Percentiles rank a stretch among this genome's conserved stretches.
Conservation (phyloP, 2,797 vertebrate genomes). For the Acestrorhynchus altus region DNA sequence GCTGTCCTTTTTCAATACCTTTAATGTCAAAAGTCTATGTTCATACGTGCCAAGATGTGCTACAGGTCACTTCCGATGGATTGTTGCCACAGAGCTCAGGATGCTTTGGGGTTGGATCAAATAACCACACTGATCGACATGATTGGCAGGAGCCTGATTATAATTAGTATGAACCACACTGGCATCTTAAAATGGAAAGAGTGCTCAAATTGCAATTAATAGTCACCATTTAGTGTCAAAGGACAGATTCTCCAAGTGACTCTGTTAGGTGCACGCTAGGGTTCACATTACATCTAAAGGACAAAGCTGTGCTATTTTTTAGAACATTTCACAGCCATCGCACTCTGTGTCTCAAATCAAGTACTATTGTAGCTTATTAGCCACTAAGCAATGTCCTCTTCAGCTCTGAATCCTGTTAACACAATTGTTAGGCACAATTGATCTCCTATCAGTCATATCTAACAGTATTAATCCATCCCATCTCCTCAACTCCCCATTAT, state of each 20-base stretch:
- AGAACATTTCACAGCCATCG: background rate
- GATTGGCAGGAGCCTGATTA: conserved; percentile 35
- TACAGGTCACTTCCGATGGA: conserved; percentile 47
- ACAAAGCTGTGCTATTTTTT: no score
- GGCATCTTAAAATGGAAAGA: conserved; percentile 13
- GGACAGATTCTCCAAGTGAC: background rate
- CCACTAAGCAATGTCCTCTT: no score
- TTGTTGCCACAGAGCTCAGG: conserved; percentile 10
- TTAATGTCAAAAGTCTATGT: conserved; percentile 34
- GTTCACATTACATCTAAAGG: no score
- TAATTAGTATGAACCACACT: conserved; percentile 39
- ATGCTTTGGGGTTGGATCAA: conserved; percentile 30
- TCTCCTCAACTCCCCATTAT: no score
- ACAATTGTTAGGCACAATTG: no score
- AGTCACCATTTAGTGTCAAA: conserved; percentile 9
- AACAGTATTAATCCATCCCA: no score
- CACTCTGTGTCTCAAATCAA: background rate
- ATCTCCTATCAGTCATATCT: no score
- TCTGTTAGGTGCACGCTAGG: no score
- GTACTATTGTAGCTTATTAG: no score
- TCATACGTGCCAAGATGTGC: conserved; percentile 47
- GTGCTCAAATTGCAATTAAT: conserved; percentile 27
- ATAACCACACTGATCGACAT: conserved; percentile 40
- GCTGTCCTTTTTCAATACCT: conserved; percentile 35
- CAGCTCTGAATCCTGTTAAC: no score